A percentile compares a stretch with the other conserved stretches of the same genome.
These are phyloP conservation scores for Octonoba sinensis DNA, from an alignment of 2,888 invertebrate genomes.

Conservation along the genomic window DNA sequence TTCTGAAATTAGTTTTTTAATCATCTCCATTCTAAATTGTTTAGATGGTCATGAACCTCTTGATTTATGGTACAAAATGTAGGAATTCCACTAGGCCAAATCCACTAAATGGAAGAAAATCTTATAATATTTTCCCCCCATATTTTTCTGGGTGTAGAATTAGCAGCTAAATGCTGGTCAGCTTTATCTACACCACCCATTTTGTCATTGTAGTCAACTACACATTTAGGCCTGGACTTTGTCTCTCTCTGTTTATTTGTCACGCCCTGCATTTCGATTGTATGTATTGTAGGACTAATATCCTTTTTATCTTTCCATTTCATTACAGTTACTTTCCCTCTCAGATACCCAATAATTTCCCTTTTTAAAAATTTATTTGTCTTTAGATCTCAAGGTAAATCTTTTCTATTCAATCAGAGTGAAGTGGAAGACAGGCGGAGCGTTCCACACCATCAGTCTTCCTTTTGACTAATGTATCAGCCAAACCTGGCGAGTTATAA, in stretches of 20 bases:
- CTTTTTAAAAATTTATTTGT: conserved; percentile 1
- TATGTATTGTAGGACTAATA: neutral
- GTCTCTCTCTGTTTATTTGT: conserved; percentile 12
- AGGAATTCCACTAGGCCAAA: neutral
- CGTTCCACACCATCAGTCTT: conserved; percentile 20
- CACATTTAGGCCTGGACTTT: conserved; percentile 14
- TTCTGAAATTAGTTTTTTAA: neutral
- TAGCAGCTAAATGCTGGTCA: conserved; percentile 4
- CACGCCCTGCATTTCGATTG: conserved; percentile 1
- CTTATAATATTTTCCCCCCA: too few species aligned
- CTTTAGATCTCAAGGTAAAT: conserved; percentile 12
- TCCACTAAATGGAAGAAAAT: neutral
- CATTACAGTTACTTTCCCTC: conserved; percentile 12
- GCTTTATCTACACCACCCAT: conserved; percentile 12
- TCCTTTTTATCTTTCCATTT: conserved; percentile 13
- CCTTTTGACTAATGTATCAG: conserved; percentile 15
- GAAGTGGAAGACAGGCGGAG: too few species aligned
- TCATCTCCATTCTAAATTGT: neutral
- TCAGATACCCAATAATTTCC: neutral
- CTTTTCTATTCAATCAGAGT: conserved; percentile 17
- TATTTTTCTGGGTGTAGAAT: conserved; percentile 26
- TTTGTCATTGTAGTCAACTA: conserved; percentile 20
- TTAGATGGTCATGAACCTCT: neutral
- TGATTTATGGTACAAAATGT: neutral
- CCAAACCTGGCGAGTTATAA: conserved; percentile 50